Percentiles rank a stretch among this genome's conserved stretches.
Conservation (phyloP, 2,888 invertebrate species). For the Salticus scenicus region DNA sequence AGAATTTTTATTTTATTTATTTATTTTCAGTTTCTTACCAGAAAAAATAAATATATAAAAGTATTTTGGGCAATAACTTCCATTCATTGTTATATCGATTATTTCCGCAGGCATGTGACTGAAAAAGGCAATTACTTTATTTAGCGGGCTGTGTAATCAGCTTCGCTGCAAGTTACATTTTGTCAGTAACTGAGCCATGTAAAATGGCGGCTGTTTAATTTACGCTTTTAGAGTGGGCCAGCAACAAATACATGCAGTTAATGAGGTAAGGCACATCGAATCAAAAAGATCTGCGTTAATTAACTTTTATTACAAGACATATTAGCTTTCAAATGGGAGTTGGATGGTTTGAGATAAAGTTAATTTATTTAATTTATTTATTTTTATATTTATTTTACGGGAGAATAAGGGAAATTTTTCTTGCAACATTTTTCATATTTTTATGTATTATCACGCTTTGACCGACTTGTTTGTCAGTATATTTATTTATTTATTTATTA, state of each 20-base stretch:
- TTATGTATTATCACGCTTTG: too few species aligned
- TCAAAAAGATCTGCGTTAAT: not conserved
- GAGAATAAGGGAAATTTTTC: too few species aligned
- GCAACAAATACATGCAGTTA: too few species aligned
- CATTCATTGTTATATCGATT: too few species aligned
- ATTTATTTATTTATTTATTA: too few species aligned
- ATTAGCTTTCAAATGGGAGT: not conserved
- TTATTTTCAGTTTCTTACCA: too few species aligned
- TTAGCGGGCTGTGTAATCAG: conserved; percentile 1
- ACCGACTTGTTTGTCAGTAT: too few species aligned
- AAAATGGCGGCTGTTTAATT: not conserved
- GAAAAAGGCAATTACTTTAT: not conserved
- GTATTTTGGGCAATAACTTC: not conserved
- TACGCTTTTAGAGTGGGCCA: not conserved
- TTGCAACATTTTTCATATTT: too few species aligned
- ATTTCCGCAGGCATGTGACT: not conserved
- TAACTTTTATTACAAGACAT: not conserved
- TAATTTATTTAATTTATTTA: too few species aligned
- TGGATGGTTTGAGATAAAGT: too few species aligned
- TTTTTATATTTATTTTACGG: too few species aligned
- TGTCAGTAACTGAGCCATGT: not conserved
- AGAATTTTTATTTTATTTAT: too few species aligned
- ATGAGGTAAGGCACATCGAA: not conserved
- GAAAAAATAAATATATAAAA: not conserved
- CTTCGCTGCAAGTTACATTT: not conserved